Percentiles rank a stretch among this genome's conserved stretches.
These are phyloP conservation scores for Bombus sibiricus DNA, from an alignment of 1,140 invertebrate genomes.

Conservation along the genomic window DNA sequence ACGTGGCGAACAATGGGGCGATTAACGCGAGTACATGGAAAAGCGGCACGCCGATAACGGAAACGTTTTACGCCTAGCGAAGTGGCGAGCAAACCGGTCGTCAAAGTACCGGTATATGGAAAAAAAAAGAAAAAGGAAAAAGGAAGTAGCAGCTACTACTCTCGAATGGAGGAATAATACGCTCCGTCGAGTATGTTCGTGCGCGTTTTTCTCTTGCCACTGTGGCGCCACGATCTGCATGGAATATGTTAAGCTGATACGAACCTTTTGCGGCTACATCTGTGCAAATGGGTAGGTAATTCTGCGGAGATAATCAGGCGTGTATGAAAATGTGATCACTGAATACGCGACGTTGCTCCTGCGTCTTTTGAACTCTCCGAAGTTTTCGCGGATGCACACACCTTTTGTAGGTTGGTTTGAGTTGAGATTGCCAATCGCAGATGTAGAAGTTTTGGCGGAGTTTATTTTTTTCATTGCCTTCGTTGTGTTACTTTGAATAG, in stretches of 20 bases:
- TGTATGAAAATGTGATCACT: background rate
- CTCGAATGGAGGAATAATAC: background rate
- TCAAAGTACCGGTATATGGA: background rate
- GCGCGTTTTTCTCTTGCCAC: background rate
- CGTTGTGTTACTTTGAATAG: too few species aligned
- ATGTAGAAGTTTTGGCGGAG: background rate
- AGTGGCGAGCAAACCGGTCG: conserved; percentile 30
- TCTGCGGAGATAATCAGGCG: background rate
- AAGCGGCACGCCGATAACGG: conserved; percentile 57
- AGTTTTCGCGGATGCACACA: too few species aligned
- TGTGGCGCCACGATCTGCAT: too few species aligned
- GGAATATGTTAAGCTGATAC: background rate
- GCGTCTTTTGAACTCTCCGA: too few species aligned
- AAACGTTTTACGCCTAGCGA: conserved; percentile 44
- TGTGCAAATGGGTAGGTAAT: background rate
- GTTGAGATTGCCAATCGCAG: background rate
- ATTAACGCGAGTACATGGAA: conserved; percentile 67
- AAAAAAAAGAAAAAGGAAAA: background rate
- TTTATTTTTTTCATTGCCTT: background rate
- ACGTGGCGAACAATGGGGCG: conserved; percentile 69
- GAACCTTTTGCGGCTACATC: background rate
- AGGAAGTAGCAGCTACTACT: background rate
- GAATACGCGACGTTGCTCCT: too few species aligned
- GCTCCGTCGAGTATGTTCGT: background rate
- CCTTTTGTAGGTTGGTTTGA: background rate